Evolutionary conservation across 2,888 invertebrate species (phyloP).

Genomic region (Auanema sp.): DNA sequence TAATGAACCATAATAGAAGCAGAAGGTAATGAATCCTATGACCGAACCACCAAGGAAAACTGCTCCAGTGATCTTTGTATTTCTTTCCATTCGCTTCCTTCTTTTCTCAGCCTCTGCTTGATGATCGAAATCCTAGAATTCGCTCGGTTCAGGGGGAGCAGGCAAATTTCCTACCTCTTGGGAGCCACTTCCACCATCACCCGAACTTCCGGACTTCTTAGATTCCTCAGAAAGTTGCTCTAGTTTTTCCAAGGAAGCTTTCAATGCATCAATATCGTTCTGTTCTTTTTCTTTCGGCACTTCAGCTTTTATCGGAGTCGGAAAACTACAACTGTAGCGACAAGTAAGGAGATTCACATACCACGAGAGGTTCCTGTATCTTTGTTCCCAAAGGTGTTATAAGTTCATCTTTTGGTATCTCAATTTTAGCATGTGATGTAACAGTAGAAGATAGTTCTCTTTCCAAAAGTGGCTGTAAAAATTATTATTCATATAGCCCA

Average conservation of each 20-base stretch:
- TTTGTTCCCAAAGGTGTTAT: too few species aligned
- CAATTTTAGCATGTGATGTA: too few species aligned
- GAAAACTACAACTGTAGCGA: too few species aligned
- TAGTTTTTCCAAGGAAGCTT: neutral
- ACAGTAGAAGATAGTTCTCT: neutral
- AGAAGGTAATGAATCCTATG: conserved; percentile 48
- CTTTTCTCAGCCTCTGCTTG: conserved; percentile 48
- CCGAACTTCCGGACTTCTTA: neutral
- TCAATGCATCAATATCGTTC: too few species aligned
- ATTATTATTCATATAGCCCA: neutral
- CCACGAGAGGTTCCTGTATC: too few species aligned
- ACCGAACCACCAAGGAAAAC: conserved; percentile 38
- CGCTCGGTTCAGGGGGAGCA: neutral
- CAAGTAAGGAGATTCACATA: too few species aligned
- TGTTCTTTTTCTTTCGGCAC: too few species aligned
- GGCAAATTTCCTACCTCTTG: neutral
- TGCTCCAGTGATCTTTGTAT: conserved; percentile 44
- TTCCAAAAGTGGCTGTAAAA: neutral
- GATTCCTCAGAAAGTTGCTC: neutral
- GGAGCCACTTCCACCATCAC: neutral
- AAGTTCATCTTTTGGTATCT: too few species aligned
- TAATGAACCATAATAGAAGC: conserved; percentile 50
- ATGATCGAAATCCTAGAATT: conserved; percentile 14
- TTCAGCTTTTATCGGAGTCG: too few species aligned
- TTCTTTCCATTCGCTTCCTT: conserved; percentile 45